Base-by-base conservation (phyloP, 2,888 invertebrate genomes). In the Sphecodes monilicornis region DNA sequence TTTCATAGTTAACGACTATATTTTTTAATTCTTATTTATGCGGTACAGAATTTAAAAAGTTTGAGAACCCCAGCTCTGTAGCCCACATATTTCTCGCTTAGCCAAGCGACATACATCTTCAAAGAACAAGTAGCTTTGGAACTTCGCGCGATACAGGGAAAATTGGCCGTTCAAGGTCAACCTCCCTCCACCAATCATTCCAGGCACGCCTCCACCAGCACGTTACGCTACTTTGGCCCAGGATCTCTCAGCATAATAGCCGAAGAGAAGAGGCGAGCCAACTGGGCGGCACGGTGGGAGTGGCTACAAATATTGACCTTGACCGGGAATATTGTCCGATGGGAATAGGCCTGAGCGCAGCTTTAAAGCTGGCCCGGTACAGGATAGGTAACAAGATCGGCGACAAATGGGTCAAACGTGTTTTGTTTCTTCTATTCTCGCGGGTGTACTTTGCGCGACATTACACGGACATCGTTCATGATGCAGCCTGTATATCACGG, bases 301-400 rank as follows among this genome's bases (percentile, higher is more conserved):
- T 68, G 66, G 39, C n/a, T n/a, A 39, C 66, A 68, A 68, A 68
- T 39, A 39, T 39, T 68, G 66, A 68, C 66, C 66, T 68, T 68
- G 66, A 68, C 66, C 66, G 66, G 66, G 39, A 68, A 68, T 68
- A 68, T 68, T 39, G n/a, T n/a, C 66, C 36, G 39, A 68, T 11
- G 4, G 36, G 36, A 68, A 36, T 39, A 36, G 66, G 36, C 64
- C 36, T 22, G 64, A 8, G 8, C 16, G 36, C 8, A 36, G 32
- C 39, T 66, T 68, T n/a, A 68, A 68, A 68, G 36, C n/a, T 64
- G 32, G 29, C 32, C 32, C 32, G 64, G 36, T 36, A 22, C 10
- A 10, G 3, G 18, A 18, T 5, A 3, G 8, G 29, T 32, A 32
- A 13, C 26, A 13, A 3, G 57, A 60, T 26, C 29, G 29, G 13